Conservation (phyloP, 2,888 invertebrate species). For the Caenorhabditis afra region DNA sequence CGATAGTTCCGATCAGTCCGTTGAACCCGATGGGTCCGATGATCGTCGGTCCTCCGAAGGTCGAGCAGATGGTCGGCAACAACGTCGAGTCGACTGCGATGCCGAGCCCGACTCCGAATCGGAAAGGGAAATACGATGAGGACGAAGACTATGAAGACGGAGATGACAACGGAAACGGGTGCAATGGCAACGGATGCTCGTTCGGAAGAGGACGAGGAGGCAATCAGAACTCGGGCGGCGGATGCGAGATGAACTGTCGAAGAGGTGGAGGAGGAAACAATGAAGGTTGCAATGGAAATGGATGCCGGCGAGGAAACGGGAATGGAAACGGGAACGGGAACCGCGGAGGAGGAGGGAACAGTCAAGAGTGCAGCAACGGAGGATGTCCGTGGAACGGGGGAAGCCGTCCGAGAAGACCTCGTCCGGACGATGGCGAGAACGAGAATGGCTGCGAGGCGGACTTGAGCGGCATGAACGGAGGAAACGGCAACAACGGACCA, state of each 20-base stretch:
- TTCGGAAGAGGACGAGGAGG: slow-evolving; percentile 43
- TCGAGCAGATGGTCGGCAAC: slow-evolving; percentile 35
- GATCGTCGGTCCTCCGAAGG: slow-evolving; percentile 28
- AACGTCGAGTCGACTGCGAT: slow-evolving; percentile 35
- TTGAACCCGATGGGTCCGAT: slow-evolving; percentile 15
- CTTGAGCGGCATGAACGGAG: slow-evolving; percentile 29
- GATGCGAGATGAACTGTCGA: slow-evolving; percentile 49
- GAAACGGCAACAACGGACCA: slow-evolving; percentile 32
- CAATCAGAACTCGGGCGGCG: slow-evolving; percentile 33
- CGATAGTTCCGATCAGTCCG: slow-evolving; percentile 34
- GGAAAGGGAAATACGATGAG: slow-evolving; percentile 43
- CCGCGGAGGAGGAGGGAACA: slow-evolving; percentile 24
- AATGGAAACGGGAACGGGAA: slow-evolving; percentile 18
- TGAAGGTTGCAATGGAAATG: slow-evolving; percentile 35
- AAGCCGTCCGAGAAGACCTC: slow-evolving; percentile 33
- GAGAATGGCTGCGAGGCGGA: slow-evolving; percentile 54
- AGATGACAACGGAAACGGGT: slow-evolving; percentile 22
- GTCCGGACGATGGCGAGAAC: slow-evolving; percentile 38
- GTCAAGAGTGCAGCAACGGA: slow-evolving; percentile 40
- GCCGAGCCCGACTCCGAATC: slow-evolving; percentile 16
- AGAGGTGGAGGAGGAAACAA: slow-evolving; percentile 23
- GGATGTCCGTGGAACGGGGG: slow-evolving; percentile 42
- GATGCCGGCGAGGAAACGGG: slow-evolving; percentile 32
- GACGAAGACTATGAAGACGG: slow-evolving; percentile 56
- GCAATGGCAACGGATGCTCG: slow-evolving; percentile 45